Conservation (phyloP, 2,113 vertebrate genomes). For the Cheirogaleus medius region DNA sequence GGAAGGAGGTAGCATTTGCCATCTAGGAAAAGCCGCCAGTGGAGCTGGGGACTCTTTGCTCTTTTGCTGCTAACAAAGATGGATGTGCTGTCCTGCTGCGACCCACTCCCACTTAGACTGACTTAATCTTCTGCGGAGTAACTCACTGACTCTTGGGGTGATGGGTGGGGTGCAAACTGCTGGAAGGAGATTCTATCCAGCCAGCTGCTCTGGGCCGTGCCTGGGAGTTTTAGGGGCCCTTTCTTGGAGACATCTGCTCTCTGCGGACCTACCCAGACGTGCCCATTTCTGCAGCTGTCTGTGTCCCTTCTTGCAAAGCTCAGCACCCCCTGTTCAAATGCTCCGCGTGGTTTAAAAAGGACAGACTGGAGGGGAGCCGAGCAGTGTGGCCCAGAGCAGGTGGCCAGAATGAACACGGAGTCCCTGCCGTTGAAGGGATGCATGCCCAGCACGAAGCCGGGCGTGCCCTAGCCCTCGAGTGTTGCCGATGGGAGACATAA, state of each 20-base stretch:
- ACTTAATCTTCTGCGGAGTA: not conserved
- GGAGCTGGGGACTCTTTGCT: not conserved
- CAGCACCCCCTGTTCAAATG: not conserved
- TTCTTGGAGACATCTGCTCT: not conserved
- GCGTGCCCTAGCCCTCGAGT: not conserved
- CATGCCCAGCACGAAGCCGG: accelerated
- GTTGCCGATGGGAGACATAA: not conserved
- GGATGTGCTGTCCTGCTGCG: accelerated
- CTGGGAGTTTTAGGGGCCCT: not conserved
- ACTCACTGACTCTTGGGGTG: not conserved
- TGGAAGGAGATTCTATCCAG: not conserved
- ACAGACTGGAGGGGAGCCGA: not conserved
- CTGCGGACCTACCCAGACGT: not conserved
- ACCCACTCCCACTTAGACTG: not conserved
- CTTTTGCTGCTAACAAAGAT: not conserved
- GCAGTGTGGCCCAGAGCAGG: not conserved
- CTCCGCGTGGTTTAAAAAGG: not conserved
- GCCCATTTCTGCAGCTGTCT: not conserved
- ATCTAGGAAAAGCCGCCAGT: not conserved
- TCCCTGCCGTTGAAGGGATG: not conserved
- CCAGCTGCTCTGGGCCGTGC: not conserved
- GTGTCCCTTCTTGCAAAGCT: not conserved
- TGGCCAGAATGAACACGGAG: not conserved
- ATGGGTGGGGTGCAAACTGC: not conserved
- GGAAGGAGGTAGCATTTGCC: not conserved